Evolutionary conservation across 2,888 invertebrate genomes (phyloP).

Genomic region (Helicoverpa assulta): DNA sequence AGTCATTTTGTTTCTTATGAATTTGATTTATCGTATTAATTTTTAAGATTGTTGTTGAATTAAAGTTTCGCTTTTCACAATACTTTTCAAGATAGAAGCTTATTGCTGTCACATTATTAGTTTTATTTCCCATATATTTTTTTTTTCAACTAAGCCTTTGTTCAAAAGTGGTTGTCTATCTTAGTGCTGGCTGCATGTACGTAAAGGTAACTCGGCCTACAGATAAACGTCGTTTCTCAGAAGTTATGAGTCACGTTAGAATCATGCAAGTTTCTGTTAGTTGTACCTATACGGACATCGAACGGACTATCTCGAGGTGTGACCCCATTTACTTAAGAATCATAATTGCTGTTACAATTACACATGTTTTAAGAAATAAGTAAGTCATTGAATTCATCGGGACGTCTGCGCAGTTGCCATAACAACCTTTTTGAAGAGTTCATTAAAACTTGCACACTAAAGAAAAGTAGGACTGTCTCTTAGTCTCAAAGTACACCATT

Average conservation of each 20-base stretch:
- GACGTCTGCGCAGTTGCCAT: conserved; percentile 12
- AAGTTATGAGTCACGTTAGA: conserved; percentile 72
- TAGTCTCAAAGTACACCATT: conserved; percentile 22
- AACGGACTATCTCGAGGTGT: conserved; percentile 66
- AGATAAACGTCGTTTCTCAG: conserved; percentile 57
- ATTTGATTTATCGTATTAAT: conserved; percentile 18
- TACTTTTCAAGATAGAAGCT: neutral
- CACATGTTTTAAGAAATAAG: conserved; percentile 1
- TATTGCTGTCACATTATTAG: no score
- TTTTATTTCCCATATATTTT: neutral
- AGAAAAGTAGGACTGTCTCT: conserved; percentile 42
- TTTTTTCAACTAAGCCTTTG: conserved; percentile 3
- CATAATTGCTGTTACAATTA: conserved; percentile 48
- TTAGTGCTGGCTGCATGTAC: conserved; percentile 20
- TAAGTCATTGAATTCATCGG: neutral
- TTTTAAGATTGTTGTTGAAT: neutral
- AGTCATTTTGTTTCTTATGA: conserved; percentile 46
- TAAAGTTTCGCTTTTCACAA: conserved; percentile 7
- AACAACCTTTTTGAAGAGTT: conserved; percentile 30
- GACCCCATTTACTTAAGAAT: conserved; percentile 66
- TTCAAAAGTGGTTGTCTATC: conserved; percentile 24
- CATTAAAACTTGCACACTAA: conserved; percentile 16
- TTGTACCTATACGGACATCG: conserved; percentile 69
- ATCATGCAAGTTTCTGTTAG: conserved; percentile 66
- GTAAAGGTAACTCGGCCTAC: conserved; percentile 45